Conservation (phyloP, 2,888 invertebrate species). For the Drosophila trichaetosa region DNA sequence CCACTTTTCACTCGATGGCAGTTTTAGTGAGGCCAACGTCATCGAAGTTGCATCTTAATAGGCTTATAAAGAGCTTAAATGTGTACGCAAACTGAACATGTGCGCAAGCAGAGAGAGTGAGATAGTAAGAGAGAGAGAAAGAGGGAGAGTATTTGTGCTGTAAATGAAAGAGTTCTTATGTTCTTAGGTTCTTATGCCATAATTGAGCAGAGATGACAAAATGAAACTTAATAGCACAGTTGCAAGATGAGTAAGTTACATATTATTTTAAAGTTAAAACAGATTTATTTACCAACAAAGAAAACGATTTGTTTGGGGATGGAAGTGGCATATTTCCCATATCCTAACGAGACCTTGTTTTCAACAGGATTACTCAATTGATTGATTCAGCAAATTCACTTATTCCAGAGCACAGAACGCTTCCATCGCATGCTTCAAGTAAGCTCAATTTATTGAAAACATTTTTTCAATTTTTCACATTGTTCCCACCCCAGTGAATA, state of each 20-base stretch:
- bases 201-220: conserved; percentile 22
- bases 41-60: conserved; percentile 58
- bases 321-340: not conserved
- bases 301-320: not conserved
- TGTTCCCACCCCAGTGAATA: not conserved
- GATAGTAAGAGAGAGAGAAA: not conserved
- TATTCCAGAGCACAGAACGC: not conserved
- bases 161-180: conserved; percentile 28
- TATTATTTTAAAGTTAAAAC: not conserved
- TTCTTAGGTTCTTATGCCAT: conserved; percentile 13
- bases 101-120: conserved; percentile 1
- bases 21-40: conserved; percentile 51
- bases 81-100: conserved; percentile 28
- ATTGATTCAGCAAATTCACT: not conserved
- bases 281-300: not conserved
- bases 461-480: not conserved
- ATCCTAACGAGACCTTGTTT: not conserved
- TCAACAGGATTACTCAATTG: not conserved
- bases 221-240: not conserved
- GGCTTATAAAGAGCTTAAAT: conserved; percentile 56
- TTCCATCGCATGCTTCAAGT: not conserved
- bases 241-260: not conserved
- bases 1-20: conserved; percentile 43
- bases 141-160: not conserved
- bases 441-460: not conserved